A percentile compares a stretch with the other conserved stretches of the same genome.
Evolutionary conservation across 2,113 vertebrate genomes (phyloP).

Genomic region (Mellivora capensis): DNA sequence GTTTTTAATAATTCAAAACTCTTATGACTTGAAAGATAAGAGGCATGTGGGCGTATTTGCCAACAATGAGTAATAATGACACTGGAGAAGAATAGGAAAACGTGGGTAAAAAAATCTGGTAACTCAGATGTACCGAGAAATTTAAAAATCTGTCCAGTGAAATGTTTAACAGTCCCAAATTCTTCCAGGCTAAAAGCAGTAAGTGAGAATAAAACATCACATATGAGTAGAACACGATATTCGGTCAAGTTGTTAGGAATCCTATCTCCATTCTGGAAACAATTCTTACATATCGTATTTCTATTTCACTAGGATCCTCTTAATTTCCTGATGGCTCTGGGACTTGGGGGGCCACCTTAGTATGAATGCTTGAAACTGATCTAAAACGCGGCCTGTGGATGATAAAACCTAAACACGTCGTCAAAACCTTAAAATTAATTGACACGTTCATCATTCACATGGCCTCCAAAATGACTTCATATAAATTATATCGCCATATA

Average conservation of each 20-base stretch:
- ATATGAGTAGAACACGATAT: background rate
- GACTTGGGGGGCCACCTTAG: background rate
- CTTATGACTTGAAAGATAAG: constrained; percentile 29
- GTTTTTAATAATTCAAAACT: constrained; percentile 54
- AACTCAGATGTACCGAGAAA: background rate
- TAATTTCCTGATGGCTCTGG: constrained; percentile 18
- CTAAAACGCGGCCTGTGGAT: background rate
- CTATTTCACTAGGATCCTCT: background rate
- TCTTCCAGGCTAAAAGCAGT: constrained; percentile 11
- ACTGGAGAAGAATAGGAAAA: background rate
- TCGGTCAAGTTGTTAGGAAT: background rate
- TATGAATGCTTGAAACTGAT: background rate
- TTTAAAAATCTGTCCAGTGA: constrained; percentile 13
- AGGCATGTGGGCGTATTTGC: background rate
- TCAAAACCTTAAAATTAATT: constrained; percentile 57
- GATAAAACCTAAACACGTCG: constrained; percentile 15
- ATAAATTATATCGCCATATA: background rate
- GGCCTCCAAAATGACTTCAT: constrained; percentile 55
- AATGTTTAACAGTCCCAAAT: background rate
- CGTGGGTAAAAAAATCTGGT: background rate
- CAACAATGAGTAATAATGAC: background rate
- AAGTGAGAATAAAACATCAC: background rate
- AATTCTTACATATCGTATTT: background rate
- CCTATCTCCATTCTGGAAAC: background rate
- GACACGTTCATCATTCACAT: constrained; percentile 54